Evolutionary conservation across 2,888 invertebrate species (phyloP), one percentile per base, ranked within the genome.

Genomic region (Punctoribates punctum): DNA sequence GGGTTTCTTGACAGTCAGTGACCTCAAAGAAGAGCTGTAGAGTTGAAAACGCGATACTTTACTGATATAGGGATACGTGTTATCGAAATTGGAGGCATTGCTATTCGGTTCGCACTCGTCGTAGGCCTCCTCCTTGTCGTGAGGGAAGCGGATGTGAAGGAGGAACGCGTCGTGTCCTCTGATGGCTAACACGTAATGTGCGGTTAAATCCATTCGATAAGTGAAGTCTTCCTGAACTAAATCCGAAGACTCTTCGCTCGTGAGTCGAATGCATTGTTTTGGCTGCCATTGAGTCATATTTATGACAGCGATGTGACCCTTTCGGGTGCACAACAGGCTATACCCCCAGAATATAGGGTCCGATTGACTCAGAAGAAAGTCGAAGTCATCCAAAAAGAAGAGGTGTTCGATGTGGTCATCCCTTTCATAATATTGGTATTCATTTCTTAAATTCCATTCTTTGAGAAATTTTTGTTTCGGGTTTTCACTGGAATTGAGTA

Each of bases 161-260:
- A 76, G 20, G 17, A 73, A 73, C 13, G 60, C 76, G 25, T 62
- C 62, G 29, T 73, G 23, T 4, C 73, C 76, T 27, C 51, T 57
- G 42, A 76, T 65, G 34, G 76, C 76, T n/a, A 73, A 9, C n/a
- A 76, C 42, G 73, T 73, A n/a, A 46, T 76, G 73, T 25, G 76
- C 73, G 5, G 73, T 73, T 25, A 76, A n/a, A 73, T 76, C 76
- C 42, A 73, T 46, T 46, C 51, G 38, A 51, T 76, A 76, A 17
- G 48, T 23, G 23, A 76, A 73, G 20, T 42, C 38, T 23, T 70
- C 70, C 13, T 42, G 20, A n/a, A 29, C 20, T 27, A 46, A 25
- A 20, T 62, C 73, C 1, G 27, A 34, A 38, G 42, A 38, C 13
- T 29, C 34, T 15, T 46, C 54, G 23, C n/a, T 42, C 11, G 9